A percentile compares a stretch with the other conserved stretches of the same genome.
Conservation (phyloP, 2,888 invertebrate species). For the Caenorhabditis angaria region DNA sequence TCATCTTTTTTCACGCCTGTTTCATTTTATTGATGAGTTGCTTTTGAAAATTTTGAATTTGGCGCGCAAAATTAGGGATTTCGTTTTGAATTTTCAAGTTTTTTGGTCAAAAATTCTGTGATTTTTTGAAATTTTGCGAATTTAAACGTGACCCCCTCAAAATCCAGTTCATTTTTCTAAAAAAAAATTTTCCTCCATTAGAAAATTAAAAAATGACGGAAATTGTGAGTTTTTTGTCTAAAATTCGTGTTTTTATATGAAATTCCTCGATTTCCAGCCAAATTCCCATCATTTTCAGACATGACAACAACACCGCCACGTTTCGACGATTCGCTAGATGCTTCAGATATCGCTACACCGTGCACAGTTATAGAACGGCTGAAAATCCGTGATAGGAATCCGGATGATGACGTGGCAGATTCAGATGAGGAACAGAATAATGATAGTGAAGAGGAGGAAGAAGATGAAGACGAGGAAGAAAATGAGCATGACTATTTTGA, state of each 20-base stretch:
- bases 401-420: neutral
- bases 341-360: conserved; percentile 38
- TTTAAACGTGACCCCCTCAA: no score
- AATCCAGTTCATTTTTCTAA: no score
- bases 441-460: conserved; percentile 5
- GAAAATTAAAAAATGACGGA: no score
- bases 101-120: no score
- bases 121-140: no score
- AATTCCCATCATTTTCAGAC: conserved; percentile 4
- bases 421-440: conserved; percentile 7
- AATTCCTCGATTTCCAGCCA: neutral
- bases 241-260: neutral
- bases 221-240: no score
- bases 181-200: no score
- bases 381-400: neutral
- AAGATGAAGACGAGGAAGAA: neutral
- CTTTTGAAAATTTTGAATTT: neutral
- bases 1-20: conserved; percentile 6
- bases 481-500: conserved; percentile 29
- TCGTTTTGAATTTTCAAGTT: no score
- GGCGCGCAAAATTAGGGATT: no score
- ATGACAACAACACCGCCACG: conserved; percentile 29
- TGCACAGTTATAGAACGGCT: conserved; percentile 28
- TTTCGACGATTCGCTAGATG: conserved; percentile 31
- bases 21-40: conserved; percentile 11